These are phyloP conservation scores for Pseudachorutes palmiensis DNA, from an alignment of 1,140 invertebrate species.

Conservation along the genomic window DNA sequence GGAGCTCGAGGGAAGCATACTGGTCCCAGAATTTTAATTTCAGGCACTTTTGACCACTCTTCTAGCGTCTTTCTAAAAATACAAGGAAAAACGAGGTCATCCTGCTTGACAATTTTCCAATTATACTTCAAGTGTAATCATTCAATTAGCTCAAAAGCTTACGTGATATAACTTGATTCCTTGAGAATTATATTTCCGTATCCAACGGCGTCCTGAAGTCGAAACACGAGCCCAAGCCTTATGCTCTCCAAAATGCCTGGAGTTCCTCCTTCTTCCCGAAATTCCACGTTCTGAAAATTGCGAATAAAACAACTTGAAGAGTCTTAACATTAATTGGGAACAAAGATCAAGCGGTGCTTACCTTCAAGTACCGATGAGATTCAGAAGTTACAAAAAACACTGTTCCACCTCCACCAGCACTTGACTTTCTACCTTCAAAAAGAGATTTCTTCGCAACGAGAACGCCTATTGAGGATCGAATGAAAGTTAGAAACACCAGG, in stretches of 20 bases:
- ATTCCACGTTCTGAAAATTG: conserved; percentile 50
- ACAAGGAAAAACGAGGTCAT: neutral
- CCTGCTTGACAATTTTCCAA: no score
- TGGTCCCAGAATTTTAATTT: conserved; percentile 66
- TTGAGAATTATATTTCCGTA: conserved; percentile 60
- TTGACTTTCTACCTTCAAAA: conserved; percentile 50
- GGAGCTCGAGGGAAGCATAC: conserved; percentile 59
- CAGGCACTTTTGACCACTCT: conserved; percentile 35
- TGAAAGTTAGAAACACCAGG: no score
- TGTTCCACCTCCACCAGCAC: conserved; percentile 54
- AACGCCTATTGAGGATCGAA: conserved; percentile 46
- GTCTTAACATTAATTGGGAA: conserved; percentile 3
- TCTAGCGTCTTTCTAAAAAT: conserved; percentile 19
- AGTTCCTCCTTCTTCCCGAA: conserved; percentile 77
- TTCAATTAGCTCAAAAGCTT: conserved; percentile 9
- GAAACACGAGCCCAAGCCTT: conserved; percentile 73
- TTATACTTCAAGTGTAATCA: neutral
- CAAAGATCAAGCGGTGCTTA: conserved; percentile 26
- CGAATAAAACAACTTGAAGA: conserved; percentile 1
- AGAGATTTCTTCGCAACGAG: conserved; percentile 58
- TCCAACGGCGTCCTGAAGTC: conserved; percentile 72
- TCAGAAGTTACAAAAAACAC: conserved; percentile 54
- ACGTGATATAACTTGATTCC: conserved; percentile 51
- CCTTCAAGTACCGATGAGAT: conserved; percentile 50
- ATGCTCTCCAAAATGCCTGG: conserved; percentile 74